These are phyloP conservation scores for Callocephalon fimbriatum DNA, from an alignment of 2,113 vertebrate genomes.

Conservation along the genomic window DNA sequence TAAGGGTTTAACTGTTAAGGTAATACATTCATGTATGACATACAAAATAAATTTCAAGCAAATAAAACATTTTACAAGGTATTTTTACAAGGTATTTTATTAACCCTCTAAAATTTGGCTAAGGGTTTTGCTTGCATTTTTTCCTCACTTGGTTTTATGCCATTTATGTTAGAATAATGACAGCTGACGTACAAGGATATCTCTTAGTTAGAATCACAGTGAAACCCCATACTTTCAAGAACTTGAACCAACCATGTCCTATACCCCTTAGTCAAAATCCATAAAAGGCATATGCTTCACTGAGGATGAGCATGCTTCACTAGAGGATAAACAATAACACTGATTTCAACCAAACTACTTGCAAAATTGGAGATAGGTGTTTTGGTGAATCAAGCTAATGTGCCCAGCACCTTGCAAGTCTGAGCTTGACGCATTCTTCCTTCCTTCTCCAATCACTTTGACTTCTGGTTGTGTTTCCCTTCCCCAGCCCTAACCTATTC, in stretches of 20 bases:
- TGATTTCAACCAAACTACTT: not conserved
- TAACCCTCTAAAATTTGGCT: not conserved
- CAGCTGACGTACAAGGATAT: not conserved
- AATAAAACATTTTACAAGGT: not conserved
- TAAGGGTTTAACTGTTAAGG: not conserved
- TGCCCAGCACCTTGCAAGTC: not conserved
- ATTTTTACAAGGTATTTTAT: not conserved
- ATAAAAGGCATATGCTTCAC: not conserved
- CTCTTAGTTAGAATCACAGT: not conserved
- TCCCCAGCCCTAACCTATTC: fast-evolving
- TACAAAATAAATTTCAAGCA: not conserved
- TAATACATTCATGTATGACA: not conserved
- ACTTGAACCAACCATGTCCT: not conserved
- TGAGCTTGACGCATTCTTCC: not conserved
- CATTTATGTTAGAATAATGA: not conserved
- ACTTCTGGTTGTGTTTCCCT: not conserved
- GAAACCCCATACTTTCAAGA: not conserved
- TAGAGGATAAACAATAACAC: not conserved
- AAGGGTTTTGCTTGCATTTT: not conserved
- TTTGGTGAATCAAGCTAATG: not conserved
- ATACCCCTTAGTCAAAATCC: not conserved
- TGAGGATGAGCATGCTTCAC: not conserved
- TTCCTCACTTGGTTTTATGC: not conserved
- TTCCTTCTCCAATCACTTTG: not conserved
- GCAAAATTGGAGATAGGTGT: not conserved